A percentile compares a stretch with the other conserved stretches of the same genome.
phyloP scores from a whole-genome alignment of 64 coral and sea anemone species.

The Actinia equina region DNA sequence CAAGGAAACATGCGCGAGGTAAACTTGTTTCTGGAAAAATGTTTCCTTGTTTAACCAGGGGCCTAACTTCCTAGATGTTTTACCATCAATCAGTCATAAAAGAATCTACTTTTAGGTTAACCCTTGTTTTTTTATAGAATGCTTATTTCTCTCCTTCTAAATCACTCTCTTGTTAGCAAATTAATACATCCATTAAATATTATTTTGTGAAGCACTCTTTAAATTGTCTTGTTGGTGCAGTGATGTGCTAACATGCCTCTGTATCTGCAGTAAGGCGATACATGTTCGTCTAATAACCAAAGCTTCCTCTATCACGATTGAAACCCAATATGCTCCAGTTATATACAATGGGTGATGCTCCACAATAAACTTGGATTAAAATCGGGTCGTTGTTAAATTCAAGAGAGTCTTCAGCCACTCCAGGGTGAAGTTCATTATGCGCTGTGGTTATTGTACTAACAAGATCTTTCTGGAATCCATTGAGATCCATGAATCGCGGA shows the following conservation, averaged over 20 bases:
- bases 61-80: too few relatives aligned
- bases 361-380: slow-evolving; percentile 70
- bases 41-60: too few relatives aligned
- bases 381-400: slow-evolving; percentile 72
- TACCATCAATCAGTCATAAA: neutral
- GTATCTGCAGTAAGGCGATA: neutral
- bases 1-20: too few relatives aligned
- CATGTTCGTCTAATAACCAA: slow-evolving; percentile 58
- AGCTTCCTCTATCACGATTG: slow-evolving; percentile 82
- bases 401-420: slow-evolving; percentile 70
- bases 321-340: slow-evolving; percentile 81
- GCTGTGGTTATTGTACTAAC: slow-evolving; percentile 48
- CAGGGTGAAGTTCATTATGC: slow-evolving; percentile 60
- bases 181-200: too few relatives aligned
- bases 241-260: too few relatives aligned
- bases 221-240: too few relatives aligned
- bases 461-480: slow-evolving; percentile 56
- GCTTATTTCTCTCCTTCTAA: too few relatives aligned
- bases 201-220: too few relatives aligned
- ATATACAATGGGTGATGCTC: slow-evolving; percentile 62
- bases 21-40: too few relatives aligned
- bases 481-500: slow-evolving; percentile 59
- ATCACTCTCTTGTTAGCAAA: too few relatives aligned
- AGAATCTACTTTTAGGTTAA: neutral
- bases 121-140: too few relatives aligned